phyloP scores from a whole-genome alignment of 1,140 invertebrate genomes.

The Drosophila ananassae region DNA sequence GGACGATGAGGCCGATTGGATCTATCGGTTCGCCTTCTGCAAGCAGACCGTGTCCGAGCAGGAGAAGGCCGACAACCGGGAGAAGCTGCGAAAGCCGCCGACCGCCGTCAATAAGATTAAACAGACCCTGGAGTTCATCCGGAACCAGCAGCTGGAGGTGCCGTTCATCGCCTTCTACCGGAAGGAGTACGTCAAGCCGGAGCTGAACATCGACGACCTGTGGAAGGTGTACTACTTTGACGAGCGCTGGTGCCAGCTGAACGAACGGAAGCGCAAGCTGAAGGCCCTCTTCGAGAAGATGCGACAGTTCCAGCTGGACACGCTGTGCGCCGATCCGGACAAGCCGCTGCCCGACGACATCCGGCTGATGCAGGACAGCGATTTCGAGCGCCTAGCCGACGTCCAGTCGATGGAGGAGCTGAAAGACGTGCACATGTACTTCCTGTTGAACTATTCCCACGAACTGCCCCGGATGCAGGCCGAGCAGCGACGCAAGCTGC shows the following conservation, averaged over 20 bases:
- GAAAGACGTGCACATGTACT: conserved; percentile 96
- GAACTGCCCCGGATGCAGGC: conserved; percentile 95
- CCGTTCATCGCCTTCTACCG: conserved; percentile 99
- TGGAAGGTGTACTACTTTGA: conserved; percentile 99
- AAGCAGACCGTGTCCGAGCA: conserved; percentile 92
- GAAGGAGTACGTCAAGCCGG: conserved; percentile 98
- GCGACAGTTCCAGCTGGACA: conserved; percentile 95
- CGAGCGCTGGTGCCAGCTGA: conserved; percentile 97
- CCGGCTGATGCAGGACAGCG: conserved; percentile 93
- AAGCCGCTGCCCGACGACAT: conserved; percentile 93
- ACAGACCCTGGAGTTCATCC: conserved; percentile 97
- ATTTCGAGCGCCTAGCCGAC: conserved; percentile 91
- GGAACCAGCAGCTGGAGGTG: conserved; percentile 97
- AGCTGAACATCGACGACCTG: conserved; percentile 96
- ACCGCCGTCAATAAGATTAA: conserved; percentile 93
- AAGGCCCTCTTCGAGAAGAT: conserved; percentile 95
- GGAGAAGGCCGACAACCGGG: conserved; percentile 85
- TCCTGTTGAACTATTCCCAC: conserved; percentile 95
- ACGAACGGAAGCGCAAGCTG: conserved; percentile 93
- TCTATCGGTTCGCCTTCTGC: conserved; percentile 96
- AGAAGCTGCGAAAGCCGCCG: conserved; percentile 80
- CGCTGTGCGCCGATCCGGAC: conserved; percentile 93
- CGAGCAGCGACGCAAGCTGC: conserved; percentile 86
- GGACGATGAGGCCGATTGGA: conserved; percentile 98
- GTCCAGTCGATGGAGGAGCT: conserved; percentile 96